Evolutionary conservation across 2,888 invertebrate species (phyloP), one percentile per base, ranked within the genome.

Genomic region (Caradrina kadenii): DNA sequence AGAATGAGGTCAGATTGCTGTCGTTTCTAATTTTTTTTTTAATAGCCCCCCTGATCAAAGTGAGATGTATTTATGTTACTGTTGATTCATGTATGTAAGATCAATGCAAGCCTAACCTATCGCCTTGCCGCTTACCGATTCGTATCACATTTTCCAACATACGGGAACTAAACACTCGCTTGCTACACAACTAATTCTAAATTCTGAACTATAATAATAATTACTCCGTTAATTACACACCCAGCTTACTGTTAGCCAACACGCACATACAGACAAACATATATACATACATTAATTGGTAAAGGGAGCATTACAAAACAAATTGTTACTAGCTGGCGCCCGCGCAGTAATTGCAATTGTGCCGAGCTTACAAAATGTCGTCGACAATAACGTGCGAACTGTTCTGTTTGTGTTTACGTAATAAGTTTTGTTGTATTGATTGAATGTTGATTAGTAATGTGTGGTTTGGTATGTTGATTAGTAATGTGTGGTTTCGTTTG

Each of bases 221-320:
- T 80, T 79, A 72, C 61, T 52, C 21, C 22, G 39, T 62, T 77
- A 80, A 79, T 80, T 80, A 80, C 48, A 80, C 67, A 58, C 50
- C 58, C 22, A 64, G 55, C 15, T 80, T 76, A 63, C 59, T n/a
- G 22, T 80, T 80, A 11, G 8, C 63, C 56, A 76, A 79, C 56
- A 48, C 62, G 73, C 69, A 79, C 66, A 74, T 61, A 77, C 69
- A 73, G 67, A 68, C n/a, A 81, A 50, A 77, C 52, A 76, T 63
- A 71, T 53, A 75, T 64, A 69, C 64, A 76, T 66, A 79, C 70
- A 82, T 79, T 83, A 81, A 79, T 80, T 76, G 66, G 76, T 79
- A 80, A 66, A 73, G 69, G 70, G 73, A 80, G 69, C 77, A 82
- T 83, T 83, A 83, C 84, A 84, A 83, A 84, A 83, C 84, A 83